These are phyloP conservation scores for Hydropsyche tenuis DNA, from an alignment of 1,140 invertebrate genomes.

Conservation along the genomic window DNA sequence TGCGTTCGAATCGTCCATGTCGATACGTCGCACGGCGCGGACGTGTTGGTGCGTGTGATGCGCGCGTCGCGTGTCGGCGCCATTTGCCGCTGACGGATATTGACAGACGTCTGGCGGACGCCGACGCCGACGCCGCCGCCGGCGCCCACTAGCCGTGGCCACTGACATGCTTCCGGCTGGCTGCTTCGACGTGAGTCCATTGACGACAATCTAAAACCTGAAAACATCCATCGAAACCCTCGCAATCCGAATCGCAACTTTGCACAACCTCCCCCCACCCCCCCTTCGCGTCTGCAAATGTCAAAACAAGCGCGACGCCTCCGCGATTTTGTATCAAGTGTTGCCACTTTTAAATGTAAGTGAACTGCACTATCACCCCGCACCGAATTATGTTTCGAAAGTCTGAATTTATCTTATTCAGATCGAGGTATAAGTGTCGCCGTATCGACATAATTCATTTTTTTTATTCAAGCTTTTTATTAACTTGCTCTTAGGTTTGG, in stretches of 20 bases:
- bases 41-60: slow-evolving; percentile 4
- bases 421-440: too few relatives aligned
- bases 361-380: too few relatives aligned
- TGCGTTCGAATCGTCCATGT: background rate
- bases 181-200: slow-evolving; percentile 8
- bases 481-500: too few relatives aligned
- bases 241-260: too few relatives aligned
- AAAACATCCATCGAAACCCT: too few relatives aligned
- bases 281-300: background rate
- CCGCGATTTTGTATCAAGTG: too few relatives aligned
- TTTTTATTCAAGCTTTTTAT: too few relatives aligned
- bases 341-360: too few relatives aligned
- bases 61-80: slow-evolving; percentile 35
- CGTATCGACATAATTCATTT: too few relatives aligned
- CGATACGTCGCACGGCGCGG: background rate
- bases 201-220: background rate
- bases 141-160: background rate
- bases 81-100: slow-evolving; percentile 50
- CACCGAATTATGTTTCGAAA: too few relatives aligned
- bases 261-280: too few relatives aligned
- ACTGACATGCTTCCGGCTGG: background rate
- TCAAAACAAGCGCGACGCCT: slow-evolving; percentile 1
- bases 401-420: too few relatives aligned
- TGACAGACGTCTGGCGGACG: slow-evolving; percentile 51
- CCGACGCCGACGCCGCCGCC: slow-evolving; percentile 57